Evolutionary conservation across 2,113 vertebrate species (phyloP).

Genomic region (Ceratotherium simum): DNA sequence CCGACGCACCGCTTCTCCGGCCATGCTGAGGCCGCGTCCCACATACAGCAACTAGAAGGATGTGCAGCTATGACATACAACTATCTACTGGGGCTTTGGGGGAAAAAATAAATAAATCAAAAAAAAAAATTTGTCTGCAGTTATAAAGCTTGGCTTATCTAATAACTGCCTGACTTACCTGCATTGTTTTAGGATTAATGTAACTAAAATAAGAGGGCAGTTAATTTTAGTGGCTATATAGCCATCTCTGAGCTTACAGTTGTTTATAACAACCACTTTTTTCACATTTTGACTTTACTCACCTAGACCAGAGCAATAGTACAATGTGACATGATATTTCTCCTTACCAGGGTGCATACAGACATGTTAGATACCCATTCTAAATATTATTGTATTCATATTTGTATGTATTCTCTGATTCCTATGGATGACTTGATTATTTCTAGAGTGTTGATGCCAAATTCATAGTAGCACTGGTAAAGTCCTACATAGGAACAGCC

Average conservation of each 20-base stretch:
- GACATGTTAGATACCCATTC: background rate
- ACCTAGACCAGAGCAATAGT: background rate
- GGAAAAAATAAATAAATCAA: too few relatives aligned
- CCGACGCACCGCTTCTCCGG: too few relatives aligned
- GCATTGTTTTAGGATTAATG: constrained; percentile 52
- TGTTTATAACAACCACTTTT: constrained; percentile 37
- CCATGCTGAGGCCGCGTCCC: too few relatives aligned
- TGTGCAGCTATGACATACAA: too few relatives aligned
- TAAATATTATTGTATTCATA: background rate
- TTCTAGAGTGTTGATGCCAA: constrained; percentile 12
- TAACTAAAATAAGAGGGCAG: constrained; percentile 38
- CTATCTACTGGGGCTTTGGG: too few relatives aligned
- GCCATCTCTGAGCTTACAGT: constrained; percentile 4
- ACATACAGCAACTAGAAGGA: too few relatives aligned
- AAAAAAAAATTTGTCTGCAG: background rate
- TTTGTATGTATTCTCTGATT: constrained; percentile 9
- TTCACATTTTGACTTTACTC: constrained; percentile 28
- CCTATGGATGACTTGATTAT: background rate
- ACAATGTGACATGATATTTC: background rate
- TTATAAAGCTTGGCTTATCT: constrained; percentile 55
- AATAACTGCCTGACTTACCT: background rate
- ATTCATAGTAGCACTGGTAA: background rate
- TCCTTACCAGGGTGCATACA: background rate
- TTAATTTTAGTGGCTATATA: constrained; percentile 30
- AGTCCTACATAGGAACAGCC: background rate